phyloP scores from a whole-genome alignment of 2,888 invertebrate species.

The Drosophila siamana region DNA sequence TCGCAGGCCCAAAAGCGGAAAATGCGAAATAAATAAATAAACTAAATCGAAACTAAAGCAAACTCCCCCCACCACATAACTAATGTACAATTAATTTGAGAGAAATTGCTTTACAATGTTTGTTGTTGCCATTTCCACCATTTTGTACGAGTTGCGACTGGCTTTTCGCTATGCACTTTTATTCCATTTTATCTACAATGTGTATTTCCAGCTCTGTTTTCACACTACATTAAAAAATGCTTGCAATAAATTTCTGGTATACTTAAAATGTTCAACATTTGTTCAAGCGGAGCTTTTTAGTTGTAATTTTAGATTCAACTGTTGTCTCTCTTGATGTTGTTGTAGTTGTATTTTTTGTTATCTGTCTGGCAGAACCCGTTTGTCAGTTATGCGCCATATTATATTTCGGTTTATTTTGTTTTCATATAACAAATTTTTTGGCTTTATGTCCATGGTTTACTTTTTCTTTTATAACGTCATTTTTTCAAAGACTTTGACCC shows the following conservation, averaged over 20 bases:
- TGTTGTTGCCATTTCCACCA: slow-evolving; percentile 15
- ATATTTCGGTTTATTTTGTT: slow-evolving; percentile 46
- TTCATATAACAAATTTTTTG: slow-evolving; percentile 55
- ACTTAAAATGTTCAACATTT: slow-evolving; percentile 74
- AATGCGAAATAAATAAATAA: slow-evolving; percentile 28
- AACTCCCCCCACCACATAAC: neutral
- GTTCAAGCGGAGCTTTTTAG: slow-evolving; percentile 59
- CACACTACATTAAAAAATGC: slow-evolving; percentile 64
- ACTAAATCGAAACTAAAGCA: slow-evolving; percentile 23
- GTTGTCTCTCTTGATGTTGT: slow-evolving; percentile 7
- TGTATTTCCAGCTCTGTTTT: slow-evolving; percentile 39
- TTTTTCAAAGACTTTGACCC: slow-evolving; percentile 78
- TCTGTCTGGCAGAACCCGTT: slow-evolving; percentile 63
- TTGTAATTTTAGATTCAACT: slow-evolving; percentile 9
- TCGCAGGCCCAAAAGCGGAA: slow-evolving; percentile 61
- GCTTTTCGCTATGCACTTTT: slow-evolving; percentile 34
- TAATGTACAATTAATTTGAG: slow-evolving; percentile 76
- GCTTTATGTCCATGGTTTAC: slow-evolving; percentile 65
- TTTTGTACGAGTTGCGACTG: slow-evolving; percentile 21
- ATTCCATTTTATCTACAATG: slow-evolving; percentile 19
- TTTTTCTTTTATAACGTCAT: slow-evolving; percentile 77
- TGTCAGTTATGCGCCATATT: slow-evolving; percentile 60
- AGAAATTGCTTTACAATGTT: slow-evolving; percentile 72
- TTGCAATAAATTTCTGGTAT: slow-evolving; percentile 74
- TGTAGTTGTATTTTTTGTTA: slow-evolving; percentile 14